phyloP scores from a whole-genome alignment of 30 jellyfish, hydroid and myxozoan genomes.

The Aurelia aurita complex sp. Pacific region DNA sequence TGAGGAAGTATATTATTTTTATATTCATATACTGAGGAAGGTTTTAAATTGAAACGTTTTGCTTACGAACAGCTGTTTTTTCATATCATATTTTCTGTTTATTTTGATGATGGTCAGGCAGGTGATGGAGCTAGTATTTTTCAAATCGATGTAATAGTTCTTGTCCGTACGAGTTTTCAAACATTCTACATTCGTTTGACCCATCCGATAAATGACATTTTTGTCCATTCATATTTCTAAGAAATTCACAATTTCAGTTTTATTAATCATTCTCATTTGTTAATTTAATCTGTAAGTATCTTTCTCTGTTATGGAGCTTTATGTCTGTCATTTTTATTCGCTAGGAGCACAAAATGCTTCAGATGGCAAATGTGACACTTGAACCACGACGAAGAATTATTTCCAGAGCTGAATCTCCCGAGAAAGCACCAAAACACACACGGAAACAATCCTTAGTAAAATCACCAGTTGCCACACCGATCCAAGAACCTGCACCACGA shows the following conservation, averaged over 20 bases:
- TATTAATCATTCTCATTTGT: neutral
- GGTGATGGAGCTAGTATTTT: too few relatives aligned
- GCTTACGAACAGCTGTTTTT: too few relatives aligned
- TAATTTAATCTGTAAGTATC: neutral
- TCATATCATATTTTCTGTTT: too few relatives aligned
- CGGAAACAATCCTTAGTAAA: neutral
- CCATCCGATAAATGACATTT: too few relatives aligned
- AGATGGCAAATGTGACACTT: slow-evolving; percentile 10
- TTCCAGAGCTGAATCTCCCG: slow-evolving; percentile 30
- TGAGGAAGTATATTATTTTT: too few relatives aligned
- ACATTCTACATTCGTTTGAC: too few relatives aligned
- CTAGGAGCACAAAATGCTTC: slow-evolving; percentile 42
- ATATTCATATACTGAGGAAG: too few relatives aligned
- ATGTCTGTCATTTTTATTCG: neutral
- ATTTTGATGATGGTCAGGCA: too few relatives aligned
- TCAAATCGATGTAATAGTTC: too few relatives aligned
- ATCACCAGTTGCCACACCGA: slow-evolving; percentile 1
- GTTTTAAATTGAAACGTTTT: too few relatives aligned
- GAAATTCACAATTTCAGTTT: neutral
- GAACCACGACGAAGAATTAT: slow-evolving; percentile 32
- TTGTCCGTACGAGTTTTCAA: too few relatives aligned
- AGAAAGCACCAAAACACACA: neutral
- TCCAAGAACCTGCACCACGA: neutral
- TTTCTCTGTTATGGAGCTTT: neutral
- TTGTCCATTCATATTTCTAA: too few relatives aligned